A percentile compares a stretch with the other conserved stretches of the same genome.
These are phyloP conservation scores for Platyscelio sp. DNA, from an alignment of 2,888 invertebrate genomes.

Conservation along the genomic window DNA sequence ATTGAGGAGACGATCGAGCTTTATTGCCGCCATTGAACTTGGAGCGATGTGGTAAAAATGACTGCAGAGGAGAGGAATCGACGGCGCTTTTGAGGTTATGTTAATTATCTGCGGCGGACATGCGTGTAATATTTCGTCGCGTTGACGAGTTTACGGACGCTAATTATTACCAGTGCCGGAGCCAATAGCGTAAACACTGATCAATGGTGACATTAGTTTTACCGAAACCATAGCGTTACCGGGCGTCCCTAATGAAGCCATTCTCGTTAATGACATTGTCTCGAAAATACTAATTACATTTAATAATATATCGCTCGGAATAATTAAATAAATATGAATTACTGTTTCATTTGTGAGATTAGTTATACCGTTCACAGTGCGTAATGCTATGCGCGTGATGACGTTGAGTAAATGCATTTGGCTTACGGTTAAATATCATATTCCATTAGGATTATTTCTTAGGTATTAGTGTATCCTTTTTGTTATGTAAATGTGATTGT, in stretches of 20 bases:
- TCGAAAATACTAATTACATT: slow-evolving; percentile 57
- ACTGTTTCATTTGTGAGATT: slow-evolving; percentile 35
- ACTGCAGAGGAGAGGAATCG: not conserved
- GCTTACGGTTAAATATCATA: slow-evolving; percentile 9
- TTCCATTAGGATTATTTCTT: not conserved
- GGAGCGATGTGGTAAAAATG: slow-evolving; percentile 47
- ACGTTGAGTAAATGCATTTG: slow-evolving; percentile 18
- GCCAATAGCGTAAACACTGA: slow-evolving; percentile 63
- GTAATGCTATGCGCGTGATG: slow-evolving; percentile 1
- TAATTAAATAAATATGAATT: slow-evolving; percentile 65
- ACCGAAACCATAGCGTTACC: slow-evolving; percentile 27
- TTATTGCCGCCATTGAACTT: slow-evolving; percentile 61
- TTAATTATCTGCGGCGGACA: slow-evolving; percentile 47
- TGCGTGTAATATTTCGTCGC: slow-evolving; percentile 47
- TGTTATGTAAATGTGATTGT: too few species aligned
- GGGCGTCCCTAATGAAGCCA: slow-evolving; percentile 33
- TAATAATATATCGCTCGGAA: slow-evolving; percentile 21
- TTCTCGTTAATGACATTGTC: slow-evolving; percentile 55
- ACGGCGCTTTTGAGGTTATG: slow-evolving; percentile 57
- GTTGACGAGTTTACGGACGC: slow-evolving; percentile 33
- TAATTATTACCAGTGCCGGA: slow-evolving; percentile 57
- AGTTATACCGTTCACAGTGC: slow-evolving; percentile 13
- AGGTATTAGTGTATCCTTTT: too few species aligned
- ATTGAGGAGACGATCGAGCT: slow-evolving; percentile 33
- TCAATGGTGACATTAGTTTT: slow-evolving; percentile 65